phyloP scores from a whole-genome alignment of 2,113 vertebrate genomes.

The Vanacampus margaritifer region DNA sequence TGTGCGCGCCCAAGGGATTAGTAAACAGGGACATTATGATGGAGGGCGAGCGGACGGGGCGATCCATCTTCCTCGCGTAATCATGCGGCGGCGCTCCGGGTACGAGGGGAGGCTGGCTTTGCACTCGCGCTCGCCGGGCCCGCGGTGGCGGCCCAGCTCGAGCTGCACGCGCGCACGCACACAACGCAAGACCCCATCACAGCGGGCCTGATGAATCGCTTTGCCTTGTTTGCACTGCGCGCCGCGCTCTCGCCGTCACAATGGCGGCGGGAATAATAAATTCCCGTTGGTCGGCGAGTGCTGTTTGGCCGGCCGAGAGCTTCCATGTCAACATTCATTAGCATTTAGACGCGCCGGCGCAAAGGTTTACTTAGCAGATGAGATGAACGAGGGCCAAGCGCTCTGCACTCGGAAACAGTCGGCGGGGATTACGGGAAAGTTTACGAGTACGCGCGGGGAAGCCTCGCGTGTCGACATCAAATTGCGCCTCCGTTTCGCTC shows the following conservation, averaged over 20 bases:
- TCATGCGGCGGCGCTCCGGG: conserved; percentile 65
- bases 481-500: background rate
- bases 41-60: conserved; percentile 47
- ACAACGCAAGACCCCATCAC: background rate
- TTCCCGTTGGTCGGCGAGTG: background rate
- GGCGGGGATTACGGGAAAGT: conserved; percentile 22
- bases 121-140: background rate
- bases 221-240: conserved; percentile 3
- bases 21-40: conserved; percentile 54
- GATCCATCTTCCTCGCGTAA: conserved; percentile 64
- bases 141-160: conserved; percentile 8
- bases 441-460: background rate
- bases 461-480: background rate
- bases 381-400: conserved; percentile 23
- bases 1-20: conserved; percentile 56
- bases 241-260: background rate
- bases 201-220: conserved; percentile 8
- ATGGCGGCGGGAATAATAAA: conserved; percentile 7
- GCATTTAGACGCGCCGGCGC: conserved; percentile 16
- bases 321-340: conserved; percentile 23
- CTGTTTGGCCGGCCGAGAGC: conserved; percentile 8
- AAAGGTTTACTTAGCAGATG: conserved; percentile 44
- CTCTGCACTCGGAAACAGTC: conserved; percentile 1
- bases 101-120: conserved; percentile 35
- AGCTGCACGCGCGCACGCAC: background rate